Percentiles rank a stretch among this genome's conserved stretches.
Conservation (phyloP, 2,888 invertebrate species). For the Tetragonula carbonaria region DNA sequence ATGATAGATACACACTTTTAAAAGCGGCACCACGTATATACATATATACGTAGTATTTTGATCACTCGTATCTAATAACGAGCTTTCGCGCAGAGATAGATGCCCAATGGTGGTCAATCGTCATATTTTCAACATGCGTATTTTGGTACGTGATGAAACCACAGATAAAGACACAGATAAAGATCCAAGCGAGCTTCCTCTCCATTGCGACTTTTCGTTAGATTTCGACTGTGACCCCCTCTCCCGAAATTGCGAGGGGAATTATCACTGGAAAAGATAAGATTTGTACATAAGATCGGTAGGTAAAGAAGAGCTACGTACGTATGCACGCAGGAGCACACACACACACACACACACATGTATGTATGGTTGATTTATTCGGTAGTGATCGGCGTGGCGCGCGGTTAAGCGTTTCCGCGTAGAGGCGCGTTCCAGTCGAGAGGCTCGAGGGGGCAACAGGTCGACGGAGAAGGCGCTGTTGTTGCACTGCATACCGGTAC, state of each 20-base stretch:
- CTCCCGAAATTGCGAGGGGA: not conserved
- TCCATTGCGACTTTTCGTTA: not conserved
- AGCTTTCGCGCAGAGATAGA: too few species aligned
- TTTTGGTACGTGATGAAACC: too few species aligned
- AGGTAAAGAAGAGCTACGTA: not conserved
- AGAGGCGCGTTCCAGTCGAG: slow-evolving; percentile 43
- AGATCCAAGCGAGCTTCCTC: not conserved
- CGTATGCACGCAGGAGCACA: not conserved
- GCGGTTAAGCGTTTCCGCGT: slow-evolving; percentile 31
- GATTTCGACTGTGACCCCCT: not conserved
- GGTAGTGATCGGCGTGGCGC: not conserved
- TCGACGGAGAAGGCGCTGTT: slow-evolving; percentile 43
- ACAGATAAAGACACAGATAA: too few species aligned
- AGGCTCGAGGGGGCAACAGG: slow-evolving; percentile 49
- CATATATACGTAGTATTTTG: too few species aligned
- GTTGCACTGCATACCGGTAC: not conserved
- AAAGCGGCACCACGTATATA: too few species aligned
- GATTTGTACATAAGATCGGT: not conserved
- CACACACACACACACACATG: too few species aligned
- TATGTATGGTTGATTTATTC: not conserved
- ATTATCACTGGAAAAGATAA: not conserved
- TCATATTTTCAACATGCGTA: too few species aligned
- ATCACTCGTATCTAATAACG: too few species aligned
- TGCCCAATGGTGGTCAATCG: too few species aligned
- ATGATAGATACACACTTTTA: too few species aligned